A percentile compares a stretch with the other conserved stretches of the same genome.
These are phyloP conservation scores for Hylomyscus alleni DNA, from an alignment of 2,797 vertebrate genomes.

Conservation along the genomic window DNA sequence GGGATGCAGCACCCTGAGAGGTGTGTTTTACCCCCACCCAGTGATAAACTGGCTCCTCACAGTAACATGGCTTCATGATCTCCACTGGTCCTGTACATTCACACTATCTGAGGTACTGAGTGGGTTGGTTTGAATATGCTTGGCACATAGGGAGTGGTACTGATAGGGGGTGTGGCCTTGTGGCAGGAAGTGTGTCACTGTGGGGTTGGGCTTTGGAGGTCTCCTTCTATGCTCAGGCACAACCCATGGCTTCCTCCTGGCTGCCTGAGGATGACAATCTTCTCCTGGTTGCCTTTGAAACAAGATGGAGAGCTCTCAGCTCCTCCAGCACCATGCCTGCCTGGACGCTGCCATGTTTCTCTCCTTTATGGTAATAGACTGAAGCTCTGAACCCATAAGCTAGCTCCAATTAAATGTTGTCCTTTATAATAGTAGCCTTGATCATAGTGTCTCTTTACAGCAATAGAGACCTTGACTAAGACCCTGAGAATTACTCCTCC, in stretches of 20 bases:
- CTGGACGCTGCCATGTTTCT: neutral
- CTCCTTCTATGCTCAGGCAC: neutral
- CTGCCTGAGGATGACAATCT: neutral
- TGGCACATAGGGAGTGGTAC: neutral
- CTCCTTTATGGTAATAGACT: neutral
- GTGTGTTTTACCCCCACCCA: too few relatives aligned
- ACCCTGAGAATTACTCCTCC: too few relatives aligned
- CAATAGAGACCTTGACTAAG: neutral
- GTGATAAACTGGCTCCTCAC: neutral
- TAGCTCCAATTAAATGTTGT: neutral
- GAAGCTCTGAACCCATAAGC: neutral
- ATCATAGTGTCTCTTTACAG: neutral
- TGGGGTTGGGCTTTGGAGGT: neutral
- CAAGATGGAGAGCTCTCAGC: neutral
- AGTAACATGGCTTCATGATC: accelerated
- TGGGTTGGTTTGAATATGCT: neutral
- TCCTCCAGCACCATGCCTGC: neutral
- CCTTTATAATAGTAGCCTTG: neutral
- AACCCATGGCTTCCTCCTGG: neutral
- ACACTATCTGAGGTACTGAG: neutral
- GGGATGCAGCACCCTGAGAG: neutral
- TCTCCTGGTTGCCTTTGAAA: neutral
- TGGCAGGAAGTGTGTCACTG: neutral
- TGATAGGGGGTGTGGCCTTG: neutral
- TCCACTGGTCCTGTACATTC: neutral